Conservation (phyloP, 2,888 invertebrate species). For the Oxyteleia sp. region DNA sequence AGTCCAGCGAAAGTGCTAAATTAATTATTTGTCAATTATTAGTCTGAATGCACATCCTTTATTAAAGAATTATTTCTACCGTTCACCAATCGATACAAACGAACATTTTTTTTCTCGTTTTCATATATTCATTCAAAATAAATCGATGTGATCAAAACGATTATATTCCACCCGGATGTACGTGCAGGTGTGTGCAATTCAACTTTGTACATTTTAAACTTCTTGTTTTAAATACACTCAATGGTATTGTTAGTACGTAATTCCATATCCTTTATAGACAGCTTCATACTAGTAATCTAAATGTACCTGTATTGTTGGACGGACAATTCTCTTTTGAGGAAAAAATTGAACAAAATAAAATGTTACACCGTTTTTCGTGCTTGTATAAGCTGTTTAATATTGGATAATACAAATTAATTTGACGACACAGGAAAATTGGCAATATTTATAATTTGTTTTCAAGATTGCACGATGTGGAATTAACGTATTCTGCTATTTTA, state of each 20-base stretch:
- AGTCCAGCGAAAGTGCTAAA: not conserved
- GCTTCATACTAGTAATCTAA: conserved; percentile 35
- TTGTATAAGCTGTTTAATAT: conserved; percentile 5
- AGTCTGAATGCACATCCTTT: not conserved
- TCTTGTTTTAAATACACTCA: conserved; percentile 46
- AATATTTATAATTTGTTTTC: conserved; percentile 1
- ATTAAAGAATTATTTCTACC: not conserved
- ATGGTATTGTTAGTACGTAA: conserved; percentile 11
- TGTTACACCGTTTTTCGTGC: conserved; percentile 18
- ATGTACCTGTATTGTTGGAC: conserved; percentile 17
- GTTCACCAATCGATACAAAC: not conserved
- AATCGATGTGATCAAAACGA: conserved; percentile 19
- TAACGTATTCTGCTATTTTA: not conserved
- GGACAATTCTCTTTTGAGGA: conserved; percentile 33
- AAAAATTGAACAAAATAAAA: conserved; percentile 48
- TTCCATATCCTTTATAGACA: conserved; percentile 36
- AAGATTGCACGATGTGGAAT: not conserved
- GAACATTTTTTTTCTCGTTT: not conserved
- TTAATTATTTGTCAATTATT: not conserved
- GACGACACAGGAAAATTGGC: not conserved
- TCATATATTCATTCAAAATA: conserved; percentile 8
- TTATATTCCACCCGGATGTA: conserved; percentile 16
- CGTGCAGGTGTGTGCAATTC: conserved; percentile 12
- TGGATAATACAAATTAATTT: conserved; percentile 36
- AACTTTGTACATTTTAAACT: conserved; percentile 36